Evolutionary conservation across 2,113 vertebrate genomes (phyloP), one percentile per base, ranked within the genome.

Genomic region (Platanista minor): DNA sequence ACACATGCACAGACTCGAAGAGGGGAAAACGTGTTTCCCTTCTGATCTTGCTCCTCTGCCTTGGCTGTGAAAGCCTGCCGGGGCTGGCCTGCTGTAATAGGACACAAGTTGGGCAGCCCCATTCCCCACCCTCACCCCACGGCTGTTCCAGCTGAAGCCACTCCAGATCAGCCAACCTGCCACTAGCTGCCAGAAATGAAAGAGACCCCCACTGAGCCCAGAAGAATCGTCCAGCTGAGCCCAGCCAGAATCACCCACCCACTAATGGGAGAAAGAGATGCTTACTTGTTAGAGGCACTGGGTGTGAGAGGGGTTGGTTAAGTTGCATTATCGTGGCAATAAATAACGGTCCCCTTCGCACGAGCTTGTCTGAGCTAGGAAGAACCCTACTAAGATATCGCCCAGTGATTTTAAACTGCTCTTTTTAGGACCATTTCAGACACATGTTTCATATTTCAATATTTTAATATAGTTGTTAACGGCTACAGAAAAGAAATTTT

Each of bases 381-480:
- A 64, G 66, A 36, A 77, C 54, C 84, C 74, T 41, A 3, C 86
- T 69, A 87, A 83, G 71, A 78, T 39, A 36, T 90, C 74, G 41
- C 75, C 52, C 67, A 14, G 59, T 14, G 66, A 90, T 82, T 84
- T 71, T 75, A 62, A 96, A 67, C 61, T 49, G 74, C 25, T 87
- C 46, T 91, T 84, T 59, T 31, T 23, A 75, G 66, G 46, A 62
- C 36, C 67, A 49, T 80, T 39, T 86, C 85, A 39, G 80, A 77
- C 25, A 43, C 77, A 29, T 81, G 92, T 82, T 92, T 95, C 74
- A 49, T 90, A 82, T 87, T 87, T 93, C 87, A 91, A 23, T 66
- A 54, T 52, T 91, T 83, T 91, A 72, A 88, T 74, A 91, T 25
- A 57, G 78, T 88, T 91, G 57, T 91, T 87, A 95, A 78, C 74